Evolutionary conservation across 2,888 invertebrate species (phyloP).

Genomic region (Heliconius aoede): DNA sequence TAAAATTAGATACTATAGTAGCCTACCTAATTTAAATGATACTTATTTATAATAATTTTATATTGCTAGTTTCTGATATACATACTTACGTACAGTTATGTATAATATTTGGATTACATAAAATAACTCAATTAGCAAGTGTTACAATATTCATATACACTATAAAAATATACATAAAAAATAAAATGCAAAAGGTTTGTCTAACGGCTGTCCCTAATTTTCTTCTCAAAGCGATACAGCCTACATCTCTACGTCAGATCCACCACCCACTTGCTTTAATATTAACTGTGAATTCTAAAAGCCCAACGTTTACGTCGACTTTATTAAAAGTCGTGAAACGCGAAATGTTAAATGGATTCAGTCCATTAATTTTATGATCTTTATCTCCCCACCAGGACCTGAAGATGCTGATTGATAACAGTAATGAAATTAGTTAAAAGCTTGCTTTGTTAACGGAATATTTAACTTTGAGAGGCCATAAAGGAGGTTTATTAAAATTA

Average conservation of each 20-base stretch:
- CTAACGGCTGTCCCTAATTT: constrained; percentile 17
- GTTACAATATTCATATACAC: background rate
- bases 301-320: constrained; percentile 31
- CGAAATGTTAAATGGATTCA: constrained; percentile 35
- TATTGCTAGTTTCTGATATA: too few relatives aligned
- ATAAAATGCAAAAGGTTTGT: constrained; percentile 8
- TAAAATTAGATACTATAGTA: background rate
- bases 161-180: background rate
- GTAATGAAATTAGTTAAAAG: constrained; percentile 26
- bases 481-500: constrained; percentile 25
- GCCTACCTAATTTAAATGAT: too few relatives aligned
- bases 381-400: constrained; percentile 34
- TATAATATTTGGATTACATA: too few relatives aligned
- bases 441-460: constrained; percentile 14
- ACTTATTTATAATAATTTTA: background rate
- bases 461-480: constrained; percentile 5
- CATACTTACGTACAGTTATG: too few relatives aligned
- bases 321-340: constrained; percentile 34
- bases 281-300: constrained; percentile 38
- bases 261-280: constrained; percentile 27
- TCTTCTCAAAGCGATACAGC: constrained; percentile 7
- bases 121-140: too few relatives aligned
- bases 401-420: constrained; percentile 23
- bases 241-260: constrained; percentile 3
- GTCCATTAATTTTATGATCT: constrained; percentile 41